phyloP scores from a whole-genome alignment of 2,797 vertebrate genomes.

The Danio jaintianensis region DNA sequence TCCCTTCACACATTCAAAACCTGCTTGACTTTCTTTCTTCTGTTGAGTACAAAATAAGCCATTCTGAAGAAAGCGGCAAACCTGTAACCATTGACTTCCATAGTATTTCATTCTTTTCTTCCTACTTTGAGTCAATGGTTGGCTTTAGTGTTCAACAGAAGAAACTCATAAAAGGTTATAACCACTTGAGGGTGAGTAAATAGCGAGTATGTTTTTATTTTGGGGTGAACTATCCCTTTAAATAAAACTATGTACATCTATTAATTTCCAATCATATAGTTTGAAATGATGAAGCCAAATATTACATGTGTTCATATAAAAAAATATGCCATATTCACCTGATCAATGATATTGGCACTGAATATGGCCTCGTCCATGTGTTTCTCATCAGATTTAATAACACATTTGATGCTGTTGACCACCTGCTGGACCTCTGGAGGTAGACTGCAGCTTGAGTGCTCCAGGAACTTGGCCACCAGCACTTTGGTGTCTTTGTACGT shows the following conservation, averaged over 20 bases:
- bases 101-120: too few species aligned
- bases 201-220: too few species aligned
- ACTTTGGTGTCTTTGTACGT: conserved; percentile 94
- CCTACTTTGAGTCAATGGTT: too few species aligned
- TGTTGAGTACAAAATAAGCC: too few species aligned
- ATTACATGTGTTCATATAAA: not conserved
- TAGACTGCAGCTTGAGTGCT: conserved; percentile 90
- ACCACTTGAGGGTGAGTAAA: too few species aligned
- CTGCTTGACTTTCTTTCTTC: too few species aligned
- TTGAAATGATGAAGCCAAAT: not conserved
- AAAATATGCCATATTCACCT: conserved; percentile 72
- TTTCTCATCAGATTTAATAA: conserved; percentile 90
- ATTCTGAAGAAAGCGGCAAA: too few species aligned
- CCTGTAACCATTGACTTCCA: too few species aligned
- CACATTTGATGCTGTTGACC: conserved; percentile 89
- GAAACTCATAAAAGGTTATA: too few species aligned
- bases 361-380: conserved; percentile 94
- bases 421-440: conserved; percentile 92
- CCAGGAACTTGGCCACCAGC: conserved; percentile 94
- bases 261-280: not conserved
- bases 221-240: too few species aligned
- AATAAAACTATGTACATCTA: not conserved
- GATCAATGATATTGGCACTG: conserved; percentile 89
- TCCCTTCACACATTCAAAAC: too few species aligned
- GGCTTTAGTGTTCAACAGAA: too few species aligned